Base-by-base conservation (phyloP, 2,888 invertebrate genomes). In the Drosophila pseudotakahashii region DNA sequence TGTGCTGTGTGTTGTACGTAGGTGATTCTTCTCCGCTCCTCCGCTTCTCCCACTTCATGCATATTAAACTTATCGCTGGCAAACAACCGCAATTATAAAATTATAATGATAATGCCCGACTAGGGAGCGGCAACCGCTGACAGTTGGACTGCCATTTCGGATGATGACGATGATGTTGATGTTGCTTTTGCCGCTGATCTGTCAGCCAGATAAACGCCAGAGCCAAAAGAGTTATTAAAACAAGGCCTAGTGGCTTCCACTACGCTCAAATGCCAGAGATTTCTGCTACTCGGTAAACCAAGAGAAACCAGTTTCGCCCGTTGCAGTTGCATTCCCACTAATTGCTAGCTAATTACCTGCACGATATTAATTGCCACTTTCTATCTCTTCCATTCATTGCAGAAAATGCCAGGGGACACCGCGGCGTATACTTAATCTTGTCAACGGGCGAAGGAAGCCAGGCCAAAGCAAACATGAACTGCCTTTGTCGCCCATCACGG, bases 401-500 rank as follows among this genome's bases (percentile, higher is more conserved):
- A 66, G 76, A 75, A 68, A 66, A 44, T 52, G 72, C 64, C 64
- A 7, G 9, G 47, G 26, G 50, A 53, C 76, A 62, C 52, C 73
- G 61, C 58, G 73, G 58, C 75, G 69, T 54, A 86, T 69, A 79
- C 75, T 50, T 81, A 62, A 78, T 66, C 57, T 64, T 41, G 62
- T 48, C 60, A 61, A 57, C 52, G 51, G 52, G 42, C 13, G 34
- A 30, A 30, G 7, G 26, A 61, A 63, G 50, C 57, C 50, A 53
- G 51, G 50, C 47, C 9, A 32, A 44, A 32, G n/a, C 30, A 53
- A 86, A 76, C 68, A 92, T 92, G 92, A 91, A 92, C 90, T 92
- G 92, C 78, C 89, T 92, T 68, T 92, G 92, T 76, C 89, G 92
- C 79, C 92, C 92, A 61, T 92, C 92, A 71, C 92, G 91, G 88